Conservation (phyloP, 2,888 invertebrate species). For the Amphimallon solstitiale region DNA sequence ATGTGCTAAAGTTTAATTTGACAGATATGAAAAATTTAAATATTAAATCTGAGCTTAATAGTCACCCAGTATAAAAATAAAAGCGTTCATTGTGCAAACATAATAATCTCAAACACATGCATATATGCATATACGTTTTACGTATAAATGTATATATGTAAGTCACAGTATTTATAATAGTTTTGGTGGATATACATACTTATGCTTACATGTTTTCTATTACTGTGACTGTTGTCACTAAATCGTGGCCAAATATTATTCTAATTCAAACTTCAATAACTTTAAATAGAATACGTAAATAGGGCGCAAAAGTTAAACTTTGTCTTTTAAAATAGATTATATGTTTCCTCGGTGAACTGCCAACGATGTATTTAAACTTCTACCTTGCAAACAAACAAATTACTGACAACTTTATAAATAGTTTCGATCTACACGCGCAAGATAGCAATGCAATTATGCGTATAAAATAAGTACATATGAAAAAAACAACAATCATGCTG, state of each 20-base stretch:
- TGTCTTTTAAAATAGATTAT: conserved; percentile 15
- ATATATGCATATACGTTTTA: no score
- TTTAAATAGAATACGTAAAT: conserved; percentile 27
- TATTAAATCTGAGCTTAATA: no score
- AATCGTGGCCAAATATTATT: conserved; percentile 11
- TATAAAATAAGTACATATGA: not conserved
- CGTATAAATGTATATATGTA: no score
- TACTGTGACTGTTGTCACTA: not conserved
- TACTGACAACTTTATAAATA: conserved; percentile 23
- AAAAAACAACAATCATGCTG: conserved; percentile 10
- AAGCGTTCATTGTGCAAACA: no score
- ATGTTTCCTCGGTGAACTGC: conserved; percentile 23
- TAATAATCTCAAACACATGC: no score
- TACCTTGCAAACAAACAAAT: conserved; percentile 14
- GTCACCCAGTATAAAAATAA: no score
- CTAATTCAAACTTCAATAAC: conserved; percentile 14
- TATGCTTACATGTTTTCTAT: no score
- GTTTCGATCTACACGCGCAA: conserved; percentile 9
- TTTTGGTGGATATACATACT: no score
- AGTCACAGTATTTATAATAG: no score
- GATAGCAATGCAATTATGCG: conserved; percentile 4
- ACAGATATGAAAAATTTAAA: no score
- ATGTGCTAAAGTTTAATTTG: no score
- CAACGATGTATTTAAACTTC: conserved; percentile 5
- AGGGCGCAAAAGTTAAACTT: conserved; percentile 29